Evolutionary conservation across 2,113 vertebrate species (phyloP).

Genomic region (Centrocercus urophasianus): DNA sequence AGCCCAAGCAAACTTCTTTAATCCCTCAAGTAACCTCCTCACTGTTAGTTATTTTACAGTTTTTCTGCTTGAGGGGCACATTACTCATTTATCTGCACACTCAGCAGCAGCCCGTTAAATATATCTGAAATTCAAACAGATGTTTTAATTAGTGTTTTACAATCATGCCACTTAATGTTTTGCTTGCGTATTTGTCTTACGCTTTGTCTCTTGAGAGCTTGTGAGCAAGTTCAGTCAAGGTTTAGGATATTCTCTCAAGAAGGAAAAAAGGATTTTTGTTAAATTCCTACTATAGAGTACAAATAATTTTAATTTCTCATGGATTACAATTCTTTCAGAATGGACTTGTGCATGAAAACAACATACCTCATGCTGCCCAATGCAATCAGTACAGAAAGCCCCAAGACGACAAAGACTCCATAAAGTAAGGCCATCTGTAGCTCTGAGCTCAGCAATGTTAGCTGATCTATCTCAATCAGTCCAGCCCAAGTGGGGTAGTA

Average conservation of each 20-base stretch:
- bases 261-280: background rate
- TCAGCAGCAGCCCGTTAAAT: background rate
- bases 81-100: background rate
- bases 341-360: background rate
- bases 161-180: background rate
- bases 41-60: background rate
- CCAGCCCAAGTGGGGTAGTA: background rate
- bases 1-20: background rate
- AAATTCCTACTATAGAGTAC: background rate
- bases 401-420: background rate
- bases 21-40: background rate
- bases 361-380: background rate
- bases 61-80: background rate
- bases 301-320: background rate
- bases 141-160: background rate
- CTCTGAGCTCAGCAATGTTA: background rate
- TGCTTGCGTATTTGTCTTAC: background rate
- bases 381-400: background rate
- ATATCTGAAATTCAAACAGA: background rate
- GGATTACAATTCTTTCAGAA: background rate
- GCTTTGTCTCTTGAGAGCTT: background rate
- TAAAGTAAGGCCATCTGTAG: background rate
- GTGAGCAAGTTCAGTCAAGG: background rate
- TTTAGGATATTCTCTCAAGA: background rate
- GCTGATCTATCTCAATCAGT: rapidly evolving